These are phyloP conservation scores for Lontra canadensis DNA, from an alignment of 2,113 vertebrate genomes.

Conservation along the genomic window DNA sequence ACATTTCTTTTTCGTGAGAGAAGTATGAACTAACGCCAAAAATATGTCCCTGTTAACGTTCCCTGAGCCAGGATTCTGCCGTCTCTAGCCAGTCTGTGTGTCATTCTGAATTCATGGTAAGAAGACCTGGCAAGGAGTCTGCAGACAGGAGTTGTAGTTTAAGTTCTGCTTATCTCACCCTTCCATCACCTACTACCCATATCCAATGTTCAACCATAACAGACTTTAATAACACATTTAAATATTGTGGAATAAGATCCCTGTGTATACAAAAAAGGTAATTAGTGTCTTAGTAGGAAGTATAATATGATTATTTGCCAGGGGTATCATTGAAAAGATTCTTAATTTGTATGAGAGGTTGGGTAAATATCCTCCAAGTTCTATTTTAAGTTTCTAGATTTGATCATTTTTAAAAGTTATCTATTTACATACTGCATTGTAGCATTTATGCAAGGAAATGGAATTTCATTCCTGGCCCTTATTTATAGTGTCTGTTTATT, in stretches of 20 bases:
- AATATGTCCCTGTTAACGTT: neutral
- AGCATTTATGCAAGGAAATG: constrained; percentile 36
- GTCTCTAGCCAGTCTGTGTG: neutral
- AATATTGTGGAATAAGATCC: neutral
- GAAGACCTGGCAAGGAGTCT: neutral
- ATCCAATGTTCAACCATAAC: neutral
- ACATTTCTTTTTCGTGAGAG: neutral
- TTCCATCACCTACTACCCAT: neutral
- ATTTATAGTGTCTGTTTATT: constrained; percentile 47
- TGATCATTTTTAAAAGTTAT: constrained; percentile 40
- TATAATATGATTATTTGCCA: neutral
- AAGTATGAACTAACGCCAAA: neutral
- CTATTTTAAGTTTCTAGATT: constrained; percentile 29
- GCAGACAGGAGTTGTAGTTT: neutral
- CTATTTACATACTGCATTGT: neutral
- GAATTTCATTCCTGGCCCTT: constrained; percentile 24
- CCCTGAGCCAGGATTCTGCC: neutral
- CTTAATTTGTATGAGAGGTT: neutral
- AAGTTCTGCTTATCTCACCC: neutral
- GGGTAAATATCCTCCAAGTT: neutral
- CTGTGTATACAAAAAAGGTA: neutral
- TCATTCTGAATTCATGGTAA: neutral
- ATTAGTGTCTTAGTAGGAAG: neutral
- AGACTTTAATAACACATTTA: neutral
- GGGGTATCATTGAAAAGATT: neutral